Percentiles rank a stretch among this genome's conserved stretches.
Evolutionary conservation across 2,888 invertebrate species (phyloP).

Genomic region (Dolichopus griseipennis): DNA sequence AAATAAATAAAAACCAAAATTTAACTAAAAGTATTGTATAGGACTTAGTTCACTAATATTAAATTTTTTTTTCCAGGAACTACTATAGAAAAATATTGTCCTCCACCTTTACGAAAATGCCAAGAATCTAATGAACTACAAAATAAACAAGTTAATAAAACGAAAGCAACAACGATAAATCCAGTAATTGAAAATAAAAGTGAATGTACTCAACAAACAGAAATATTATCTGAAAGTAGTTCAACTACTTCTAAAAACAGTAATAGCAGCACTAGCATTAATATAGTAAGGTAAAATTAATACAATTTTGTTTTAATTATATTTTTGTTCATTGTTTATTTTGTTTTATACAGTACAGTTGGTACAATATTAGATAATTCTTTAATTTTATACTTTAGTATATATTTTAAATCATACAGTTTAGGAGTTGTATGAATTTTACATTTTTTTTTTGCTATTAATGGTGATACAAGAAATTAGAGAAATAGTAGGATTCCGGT

Average conservation of each 20-base stretch:
- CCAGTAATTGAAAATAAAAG: background rate
- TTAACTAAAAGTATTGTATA: no score
- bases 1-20: no score
- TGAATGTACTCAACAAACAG: slow-evolving; percentile 27
- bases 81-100: slow-evolving; percentile 47
- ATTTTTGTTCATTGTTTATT: no score
- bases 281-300: background rate
- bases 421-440: no score
- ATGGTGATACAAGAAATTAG: no score
- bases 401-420: no score
- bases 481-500: no score
- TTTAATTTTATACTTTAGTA: no score
- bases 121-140: slow-evolving; percentile 12
- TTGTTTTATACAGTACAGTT: no score
- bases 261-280: slow-evolving; percentile 30
- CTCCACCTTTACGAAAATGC: slow-evolving; percentile 45
- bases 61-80: slow-evolving; percentile 26
- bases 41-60: background rate
- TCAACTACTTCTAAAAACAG: slow-evolving; percentile 34
- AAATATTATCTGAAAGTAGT: slow-evolving; percentile 28
- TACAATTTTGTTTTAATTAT: background rate
- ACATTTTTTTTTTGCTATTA: no score
- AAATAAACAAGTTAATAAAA: background rate
- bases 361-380: no score
- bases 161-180: background rate